These are phyloP conservation scores for Pelodytes ibericus DNA, from an alignment of 2,797 vertebrate genomes.

Conservation along the genomic window DNA sequence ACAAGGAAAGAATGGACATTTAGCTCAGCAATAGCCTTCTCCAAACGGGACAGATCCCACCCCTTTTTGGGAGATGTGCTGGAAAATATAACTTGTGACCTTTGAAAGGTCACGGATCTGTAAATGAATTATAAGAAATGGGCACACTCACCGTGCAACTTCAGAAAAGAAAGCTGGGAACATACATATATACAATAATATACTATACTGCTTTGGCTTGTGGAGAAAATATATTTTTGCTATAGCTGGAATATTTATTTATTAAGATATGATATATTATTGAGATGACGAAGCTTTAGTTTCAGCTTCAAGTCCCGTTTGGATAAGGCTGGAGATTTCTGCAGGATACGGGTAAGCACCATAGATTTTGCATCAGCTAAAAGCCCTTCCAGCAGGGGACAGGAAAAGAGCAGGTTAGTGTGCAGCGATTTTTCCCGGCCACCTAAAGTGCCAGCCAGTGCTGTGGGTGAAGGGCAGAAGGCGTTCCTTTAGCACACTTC, in stretches of 20 bases:
- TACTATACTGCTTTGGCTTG: too few relatives aligned
- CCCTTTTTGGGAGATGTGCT: background rate
- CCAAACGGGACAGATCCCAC: constrained; percentile 50
- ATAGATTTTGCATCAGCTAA: constrained; percentile 17
- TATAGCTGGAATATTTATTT: too few relatives aligned
- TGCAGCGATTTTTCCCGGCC: constrained; percentile 84
- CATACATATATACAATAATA: too few relatives aligned
- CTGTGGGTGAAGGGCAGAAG: constrained; percentile 49
- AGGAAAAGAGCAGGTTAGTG: constrained; percentile 56
- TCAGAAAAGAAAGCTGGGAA: too few relatives aligned
- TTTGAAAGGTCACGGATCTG: too few relatives aligned
- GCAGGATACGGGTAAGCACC: constrained; percentile 25
- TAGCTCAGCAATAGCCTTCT: constrained; percentile 36
- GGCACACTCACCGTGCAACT: too few relatives aligned
- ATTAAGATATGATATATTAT: background rate
- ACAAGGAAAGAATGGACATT: constrained; percentile 31
- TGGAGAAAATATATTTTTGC: too few relatives aligned
- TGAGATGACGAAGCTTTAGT: background rate
- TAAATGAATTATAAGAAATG: too few relatives aligned
- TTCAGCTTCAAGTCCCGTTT: constrained; percentile 36
- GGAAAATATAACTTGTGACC: too few relatives aligned
- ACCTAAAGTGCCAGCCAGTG: constrained; percentile 68
- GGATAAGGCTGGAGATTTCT: constrained; percentile 36
- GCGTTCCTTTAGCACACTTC: constrained; percentile 61
- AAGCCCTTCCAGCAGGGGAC: constrained; percentile 25